A percentile compares a stretch with the other conserved stretches of the same genome.
Conservation (phyloP, 1,140 invertebrate species). For the Anadara kagoshimensis region DNA sequence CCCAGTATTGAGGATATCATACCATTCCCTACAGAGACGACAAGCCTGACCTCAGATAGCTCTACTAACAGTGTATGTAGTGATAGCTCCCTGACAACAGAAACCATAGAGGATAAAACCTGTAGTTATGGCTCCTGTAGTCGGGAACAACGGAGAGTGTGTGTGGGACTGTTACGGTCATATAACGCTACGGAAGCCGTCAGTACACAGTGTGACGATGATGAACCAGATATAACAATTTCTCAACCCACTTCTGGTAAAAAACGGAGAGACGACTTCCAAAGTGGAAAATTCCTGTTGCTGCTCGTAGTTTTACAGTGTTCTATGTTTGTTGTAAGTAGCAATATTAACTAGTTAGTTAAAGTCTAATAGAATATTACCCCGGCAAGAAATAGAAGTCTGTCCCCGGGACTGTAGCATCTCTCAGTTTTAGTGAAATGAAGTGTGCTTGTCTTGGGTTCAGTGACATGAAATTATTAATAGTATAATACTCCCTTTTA, state of each 20-base stretch:
- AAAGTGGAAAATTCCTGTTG: slow-evolving; percentile 87
- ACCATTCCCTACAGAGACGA: slow-evolving; percentile 50
- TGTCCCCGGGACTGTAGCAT: too few relatives aligned
- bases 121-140: slow-evolving; percentile 57
- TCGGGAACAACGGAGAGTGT: slow-evolving; percentile 53
- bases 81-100: slow-evolving; percentile 9
- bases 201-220: slow-evolving; percentile 23
- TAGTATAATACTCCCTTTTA: too few relatives aligned
- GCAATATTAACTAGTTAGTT: too few relatives aligned
- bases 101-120: slow-evolving; percentile 45
- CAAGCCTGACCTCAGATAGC: slow-evolving; percentile 26
- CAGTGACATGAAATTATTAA: too few relatives aligned
- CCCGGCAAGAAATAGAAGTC: too few relatives aligned
- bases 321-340: slow-evolving; percentile 91
- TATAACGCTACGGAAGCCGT: slow-evolving; percentile 39
- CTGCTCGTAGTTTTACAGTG: slow-evolving; percentile 86
- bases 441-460: too few relatives aligned
- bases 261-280: slow-evolving; percentile 74
- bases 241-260: slow-evolving; percentile 19
- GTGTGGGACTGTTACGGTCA: slow-evolving; percentile 49
- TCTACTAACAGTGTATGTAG: slow-evolving; percentile 15
- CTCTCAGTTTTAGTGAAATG: too few relatives aligned
- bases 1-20: slow-evolving; percentile 64
- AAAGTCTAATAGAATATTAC: too few relatives aligned
- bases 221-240: slow-evolving; percentile 10